Conservation (phyloP, 2,113 vertebrate genomes). For the Brachyistius frenatus region DNA sequence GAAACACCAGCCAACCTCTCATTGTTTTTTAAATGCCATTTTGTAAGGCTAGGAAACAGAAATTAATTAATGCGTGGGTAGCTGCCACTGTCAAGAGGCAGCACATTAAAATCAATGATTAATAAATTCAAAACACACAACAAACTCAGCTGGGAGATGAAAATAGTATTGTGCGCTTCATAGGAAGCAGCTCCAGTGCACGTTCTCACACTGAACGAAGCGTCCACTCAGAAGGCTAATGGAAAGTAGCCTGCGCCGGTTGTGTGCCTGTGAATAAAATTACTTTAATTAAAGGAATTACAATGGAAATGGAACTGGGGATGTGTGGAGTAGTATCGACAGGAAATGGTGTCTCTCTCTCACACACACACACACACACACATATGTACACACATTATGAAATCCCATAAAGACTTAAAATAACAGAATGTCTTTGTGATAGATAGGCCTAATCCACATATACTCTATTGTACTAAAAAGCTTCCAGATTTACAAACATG, state of each 20-base stretch:
- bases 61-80: constrained; percentile 87
- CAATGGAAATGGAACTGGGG: constrained; percentile 83
- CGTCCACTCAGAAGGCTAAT: constrained; percentile 88
- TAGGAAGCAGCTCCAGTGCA: constrained; percentile 85
- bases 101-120: constrained; percentile 89
- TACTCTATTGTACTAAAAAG: constrained; percentile 69
- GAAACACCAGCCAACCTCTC: constrained; percentile 84
- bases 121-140: constrained; percentile 91
- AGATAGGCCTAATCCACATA: constrained; percentile 77
- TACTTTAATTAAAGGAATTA: constrained; percentile 89
- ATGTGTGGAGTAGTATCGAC: constrained; percentile 82
- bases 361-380: constrained; percentile 17
- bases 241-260: constrained; percentile 87
- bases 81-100: constrained; percentile 87
- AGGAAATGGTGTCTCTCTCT: constrained; percentile 76
- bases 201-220: constrained; percentile 84
- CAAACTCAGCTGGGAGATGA: constrained; percentile 89
- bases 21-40: constrained; percentile 88
- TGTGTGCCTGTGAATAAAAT: constrained; percentile 90
- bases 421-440: constrained; percentile 76
- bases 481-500: constrained; percentile 72
- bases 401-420: constrained; percentile 81
- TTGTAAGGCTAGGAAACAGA: constrained; percentile 80
- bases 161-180: constrained; percentile 85
- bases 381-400: constrained; percentile 69